A percentile compares a stretch with the other conserved stretches of the same genome.
phyloP scores from a whole-genome alignment of 2,888 invertebrate species.

The Dione vanillae region DNA sequence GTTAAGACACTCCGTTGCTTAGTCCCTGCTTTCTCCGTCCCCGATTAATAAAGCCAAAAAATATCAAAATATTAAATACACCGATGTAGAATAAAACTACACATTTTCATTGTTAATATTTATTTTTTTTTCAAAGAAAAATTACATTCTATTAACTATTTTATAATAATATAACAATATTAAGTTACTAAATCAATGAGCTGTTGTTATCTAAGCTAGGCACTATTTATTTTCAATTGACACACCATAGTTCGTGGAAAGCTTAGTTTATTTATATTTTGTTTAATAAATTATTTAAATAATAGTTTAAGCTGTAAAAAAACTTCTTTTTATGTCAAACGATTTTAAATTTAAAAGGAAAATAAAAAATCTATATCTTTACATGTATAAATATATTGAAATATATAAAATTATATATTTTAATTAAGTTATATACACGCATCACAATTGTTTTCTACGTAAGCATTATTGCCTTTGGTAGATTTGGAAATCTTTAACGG shows the following conservation, averaged over 20 bases:
- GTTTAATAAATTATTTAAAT: neutral
- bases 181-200: conserved; percentile 56
- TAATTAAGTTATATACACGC: neutral
- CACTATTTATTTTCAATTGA: conserved; percentile 82
- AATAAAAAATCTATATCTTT: neutral
- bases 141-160: conserved; percentile 55
- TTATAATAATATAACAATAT: conserved; percentile 40
- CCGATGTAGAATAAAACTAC: neutral
- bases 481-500: neutral
- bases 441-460: neutral
- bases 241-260: conserved; percentile 63
- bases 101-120: conserved; percentile 56
- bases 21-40: too few species aligned
- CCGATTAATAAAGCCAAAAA: too few species aligned
- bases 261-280: conserved; percentile 37
- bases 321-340: neutral
- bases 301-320: neutral
- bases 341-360: neutral
- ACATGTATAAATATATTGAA: neutral
- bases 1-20: too few species aligned
- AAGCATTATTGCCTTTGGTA: neutral
- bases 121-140: conserved; percentile 58
- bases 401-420: conserved; percentile 3
- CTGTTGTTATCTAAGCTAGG: conserved; percentile 73
- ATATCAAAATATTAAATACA: neutral